Conservation (phyloP, 2,113 vertebrate species). For the Condylura cristata region DNA sequence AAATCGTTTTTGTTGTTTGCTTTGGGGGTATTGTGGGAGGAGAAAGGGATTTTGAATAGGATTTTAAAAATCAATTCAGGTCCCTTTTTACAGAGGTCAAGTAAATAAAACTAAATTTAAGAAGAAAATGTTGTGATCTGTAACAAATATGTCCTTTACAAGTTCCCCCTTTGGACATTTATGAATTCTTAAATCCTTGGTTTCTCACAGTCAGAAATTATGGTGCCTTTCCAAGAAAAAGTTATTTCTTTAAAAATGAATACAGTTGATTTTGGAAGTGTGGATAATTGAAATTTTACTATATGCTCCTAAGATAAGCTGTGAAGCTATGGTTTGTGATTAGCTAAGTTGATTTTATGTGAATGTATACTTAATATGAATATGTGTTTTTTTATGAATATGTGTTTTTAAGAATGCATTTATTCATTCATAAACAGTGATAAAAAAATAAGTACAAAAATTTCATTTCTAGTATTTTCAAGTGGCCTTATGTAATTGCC, state of each 20-base stretch:
- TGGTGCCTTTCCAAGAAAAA: background rate
- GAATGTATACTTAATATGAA: background rate
- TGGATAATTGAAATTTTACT: slow-evolving; percentile 11
- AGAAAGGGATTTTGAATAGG: background rate
- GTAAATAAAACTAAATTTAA: slow-evolving; percentile 35
- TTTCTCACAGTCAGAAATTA: background rate
- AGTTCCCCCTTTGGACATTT: background rate
- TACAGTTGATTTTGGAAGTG: background rate
- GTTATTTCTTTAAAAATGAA: background rate
- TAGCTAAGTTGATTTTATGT: background rate
- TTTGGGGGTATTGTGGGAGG: background rate
- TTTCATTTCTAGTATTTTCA: slow-evolving; percentile 18
- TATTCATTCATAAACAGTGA: slow-evolving; percentile 9
- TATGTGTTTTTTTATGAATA: background rate
- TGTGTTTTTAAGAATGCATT: background rate
- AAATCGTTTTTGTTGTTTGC: slow-evolving; percentile 66
- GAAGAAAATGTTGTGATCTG: background rate
- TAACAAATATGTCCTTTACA: background rate
- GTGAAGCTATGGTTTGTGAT: background rate
- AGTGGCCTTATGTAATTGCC: background rate
- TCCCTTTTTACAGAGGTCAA: slow-evolving; percentile 58
- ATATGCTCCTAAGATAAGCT: background rate
- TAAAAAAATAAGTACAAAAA: background rate
- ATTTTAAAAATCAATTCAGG: slow-evolving; percentile 7
- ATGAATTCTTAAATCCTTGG: slow-evolving; percentile 26